Conservation (phyloP, 2,888 invertebrate genomes). For the Catotricha subobsoleta region DNA sequence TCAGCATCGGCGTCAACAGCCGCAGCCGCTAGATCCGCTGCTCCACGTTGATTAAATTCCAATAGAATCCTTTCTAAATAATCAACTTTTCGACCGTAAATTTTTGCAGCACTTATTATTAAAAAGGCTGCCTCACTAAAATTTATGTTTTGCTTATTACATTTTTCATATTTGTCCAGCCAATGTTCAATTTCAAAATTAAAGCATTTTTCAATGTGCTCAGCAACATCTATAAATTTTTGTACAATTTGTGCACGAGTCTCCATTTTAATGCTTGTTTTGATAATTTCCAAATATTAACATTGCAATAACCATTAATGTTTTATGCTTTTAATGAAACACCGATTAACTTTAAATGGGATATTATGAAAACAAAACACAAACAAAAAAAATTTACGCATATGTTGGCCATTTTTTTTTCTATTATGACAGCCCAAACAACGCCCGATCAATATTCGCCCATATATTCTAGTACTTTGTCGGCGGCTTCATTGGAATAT, state of each 20-base stretch:
- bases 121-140: slow-evolving; percentile 17
- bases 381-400: no score
- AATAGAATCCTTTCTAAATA: slow-evolving; percentile 11
- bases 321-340: no score
- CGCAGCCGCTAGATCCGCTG: neutral
- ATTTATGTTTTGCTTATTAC: slow-evolving; percentile 10
- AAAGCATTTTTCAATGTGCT: neutral
- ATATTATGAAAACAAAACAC: no score
- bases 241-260: neutral
- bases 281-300: no score
- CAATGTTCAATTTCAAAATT: slow-evolving; percentile 8
- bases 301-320: no score
- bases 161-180: slow-evolving; percentile 17
- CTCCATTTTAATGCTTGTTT: no score
- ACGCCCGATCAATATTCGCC: no score
- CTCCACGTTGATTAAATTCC: slow-evolving; percentile 3
- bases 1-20: neutral
- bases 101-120: slow-evolving; percentile 20
- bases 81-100: slow-evolving; percentile 23
- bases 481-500: no score
- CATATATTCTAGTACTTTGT: no score
- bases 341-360: no score
- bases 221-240: slow-evolving; percentile 1
- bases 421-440: no score
- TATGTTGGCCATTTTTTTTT: no score